Evolutionary conservation across 2,888 invertebrate species (phyloP), one percentile per base, ranked within the genome.

Genomic region (Eubasilissa splendida): DNA sequence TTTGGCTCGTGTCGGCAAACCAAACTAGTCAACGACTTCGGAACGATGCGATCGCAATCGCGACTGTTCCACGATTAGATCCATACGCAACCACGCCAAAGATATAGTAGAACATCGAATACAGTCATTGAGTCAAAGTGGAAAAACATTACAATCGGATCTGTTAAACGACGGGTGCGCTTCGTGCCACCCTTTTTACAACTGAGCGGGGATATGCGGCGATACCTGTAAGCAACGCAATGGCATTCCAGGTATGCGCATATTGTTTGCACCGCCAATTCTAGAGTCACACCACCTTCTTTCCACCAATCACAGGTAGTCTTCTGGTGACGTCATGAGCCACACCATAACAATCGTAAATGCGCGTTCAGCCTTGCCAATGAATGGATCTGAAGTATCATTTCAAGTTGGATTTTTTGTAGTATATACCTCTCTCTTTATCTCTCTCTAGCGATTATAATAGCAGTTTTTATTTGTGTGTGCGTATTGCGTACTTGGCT

Each of bases 241-340:
- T 54, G 66, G 77, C 58, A 68, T 77, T 77, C 77, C 77, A 50
- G 56, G 68, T 77, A 78, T 60, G 73, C 70, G 42, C 53, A 31
- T 53, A 22, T 11, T 53, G 54, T 76, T 68, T 60, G 73, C 78
- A 52, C 77, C 77, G 80, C 73, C 66, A 80, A 76, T 76, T 59
- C 50, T 68, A 75, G 56, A 76, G 77, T 80, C 80, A 59, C 71
- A 56, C 80, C 80, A 80, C 80, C 73, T 65, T 50, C 58, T 74
- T 52, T 74, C 74, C 54, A 33, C 80, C 80, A 80, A 80, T 80
- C 63, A 59, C 56, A 66, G 65, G 9, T 50, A 12, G n/a, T 11
- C 22, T 33, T 10, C 12, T 71, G 33, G 63, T 33, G 65, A 56
- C 70, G 76, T 80, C 76, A 76, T 42, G 50, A 54, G 60, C 58